A percentile compares a stretch with the other conserved stretches of the same genome.
Conservation (phyloP, 1,140 invertebrate genomes). For the Formica selysi region DNA sequence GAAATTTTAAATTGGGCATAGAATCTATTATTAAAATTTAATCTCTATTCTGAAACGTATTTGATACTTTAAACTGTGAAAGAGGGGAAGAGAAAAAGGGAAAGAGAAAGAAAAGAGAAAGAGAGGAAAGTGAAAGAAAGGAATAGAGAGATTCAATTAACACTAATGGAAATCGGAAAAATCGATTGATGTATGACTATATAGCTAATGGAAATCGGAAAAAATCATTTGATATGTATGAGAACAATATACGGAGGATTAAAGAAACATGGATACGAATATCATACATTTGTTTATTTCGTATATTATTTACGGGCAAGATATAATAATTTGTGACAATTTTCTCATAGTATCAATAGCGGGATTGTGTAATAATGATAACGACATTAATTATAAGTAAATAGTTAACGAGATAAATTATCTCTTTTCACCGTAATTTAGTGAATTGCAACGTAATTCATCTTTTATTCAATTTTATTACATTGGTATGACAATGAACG, state of each 20-base stretch:
- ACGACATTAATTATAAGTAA: constrained; percentile 32
- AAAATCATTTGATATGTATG: background rate
- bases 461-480: constrained; percentile 7
- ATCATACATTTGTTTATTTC: background rate
- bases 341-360: background rate
- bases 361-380: background rate
- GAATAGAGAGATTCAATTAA: background rate
- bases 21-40: background rate
- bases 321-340: constrained; percentile 10
- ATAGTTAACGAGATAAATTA: constrained; percentile 1
- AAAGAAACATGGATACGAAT: background rate
- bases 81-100: too few species aligned
- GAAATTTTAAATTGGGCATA: background rate
- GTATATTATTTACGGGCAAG: background rate
- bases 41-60: background rate
- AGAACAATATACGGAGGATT: background rate
- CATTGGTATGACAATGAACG: background rate
- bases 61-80: too few species aligned
- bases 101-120: too few species aligned
- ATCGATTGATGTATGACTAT: background rate
- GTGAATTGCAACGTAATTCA: background rate
- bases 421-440: background rate
- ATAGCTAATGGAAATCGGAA: background rate
- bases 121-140: too few species aligned
- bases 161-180: background rate